Evolutionary conservation across 2,113 vertebrate genomes (phyloP).

Genomic region (Lota lota): DNA sequence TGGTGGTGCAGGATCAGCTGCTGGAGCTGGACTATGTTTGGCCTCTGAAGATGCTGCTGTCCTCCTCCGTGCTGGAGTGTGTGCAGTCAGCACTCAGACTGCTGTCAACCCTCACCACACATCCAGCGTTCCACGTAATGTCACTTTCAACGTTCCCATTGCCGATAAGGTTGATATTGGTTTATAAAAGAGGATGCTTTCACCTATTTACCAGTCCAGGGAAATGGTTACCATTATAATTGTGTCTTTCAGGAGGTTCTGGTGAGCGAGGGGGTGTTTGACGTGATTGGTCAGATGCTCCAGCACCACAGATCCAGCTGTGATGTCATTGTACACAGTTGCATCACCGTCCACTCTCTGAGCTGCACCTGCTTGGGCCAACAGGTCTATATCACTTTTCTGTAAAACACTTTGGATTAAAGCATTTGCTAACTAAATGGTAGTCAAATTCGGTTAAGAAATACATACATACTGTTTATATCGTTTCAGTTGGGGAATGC

Average conservation of each 20-base stretch:
- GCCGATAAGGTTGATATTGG: too few species aligned
- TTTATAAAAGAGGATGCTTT: too few species aligned
- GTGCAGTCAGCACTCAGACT: conserved; percentile 63
- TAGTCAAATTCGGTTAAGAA: not conserved
- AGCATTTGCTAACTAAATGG: too few species aligned
- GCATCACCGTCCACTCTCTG: conserved; percentile 68
- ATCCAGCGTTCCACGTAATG: conserved; percentile 66
- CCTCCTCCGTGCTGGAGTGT: conserved; percentile 39
- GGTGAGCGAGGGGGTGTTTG: conserved; percentile 64
- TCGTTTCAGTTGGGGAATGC: too few species aligned
- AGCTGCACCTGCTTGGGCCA: conserved; percentile 46
- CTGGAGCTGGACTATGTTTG: conserved; percentile 64
- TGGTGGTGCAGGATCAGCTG: conserved; percentile 63
- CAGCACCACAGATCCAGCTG: conserved; percentile 51
- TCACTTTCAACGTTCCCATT: too few species aligned
- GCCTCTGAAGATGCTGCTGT: conserved; percentile 67
- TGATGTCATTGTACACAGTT: conserved; percentile 59
- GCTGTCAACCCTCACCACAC: conserved; percentile 71
- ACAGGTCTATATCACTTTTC: conserved; percentile 37
- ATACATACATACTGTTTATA: too few species aligned
- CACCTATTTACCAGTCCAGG: not conserved
- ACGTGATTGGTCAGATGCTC: conserved; percentile 66
- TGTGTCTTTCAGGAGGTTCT: conserved; percentile 62
- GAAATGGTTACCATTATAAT: not conserved
- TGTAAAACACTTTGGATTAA: too few species aligned